A percentile compares a stretch with the other conserved stretches of the same genome.
These are phyloP conservation scores for Zootermopsis nevadensis DNA, from an alignment of 2,888 invertebrate species.

Conservation along the genomic window DNA sequence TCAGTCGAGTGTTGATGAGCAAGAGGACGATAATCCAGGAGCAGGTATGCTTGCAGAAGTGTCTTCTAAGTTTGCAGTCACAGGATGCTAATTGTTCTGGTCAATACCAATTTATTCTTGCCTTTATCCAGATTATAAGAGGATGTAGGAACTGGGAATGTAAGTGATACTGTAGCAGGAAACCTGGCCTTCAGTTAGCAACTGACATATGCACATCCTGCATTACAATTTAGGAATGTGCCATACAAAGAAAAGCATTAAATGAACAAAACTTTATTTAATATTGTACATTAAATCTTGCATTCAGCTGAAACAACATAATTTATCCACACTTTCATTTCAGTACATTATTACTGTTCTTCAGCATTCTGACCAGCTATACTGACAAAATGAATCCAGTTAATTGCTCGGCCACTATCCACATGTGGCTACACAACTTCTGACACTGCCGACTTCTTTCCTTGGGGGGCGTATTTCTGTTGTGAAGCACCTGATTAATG, in stretches of 20 bases:
- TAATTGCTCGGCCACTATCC: no score
- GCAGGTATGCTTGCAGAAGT: constrained; percentile 70
- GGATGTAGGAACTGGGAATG: no score
- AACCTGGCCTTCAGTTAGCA: no score
- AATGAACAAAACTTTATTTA: not conserved
- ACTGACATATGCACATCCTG: no score
- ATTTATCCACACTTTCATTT: not conserved
- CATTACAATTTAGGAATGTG: no score
- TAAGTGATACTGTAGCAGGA: no score
- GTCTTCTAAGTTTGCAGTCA: constrained; percentile 70
- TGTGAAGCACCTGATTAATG: no score
- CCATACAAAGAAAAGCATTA: not conserved
- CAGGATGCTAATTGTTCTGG: constrained; percentile 54
- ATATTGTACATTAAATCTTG: not conserved
- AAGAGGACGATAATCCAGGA: constrained; percentile 69
- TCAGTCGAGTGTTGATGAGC: constrained; percentile 69
- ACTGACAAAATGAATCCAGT: not conserved
- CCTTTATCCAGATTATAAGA: not conserved
- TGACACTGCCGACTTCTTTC: no score
- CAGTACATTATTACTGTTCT: not conserved
- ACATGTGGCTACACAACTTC: no score
- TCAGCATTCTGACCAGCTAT: not conserved
- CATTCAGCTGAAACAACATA: not conserved
- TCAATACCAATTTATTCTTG: no score
- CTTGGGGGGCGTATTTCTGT: no score